Evolutionary conservation across 2,113 vertebrate species (phyloP).

Genomic region (Chaetura pelagica): DNA sequence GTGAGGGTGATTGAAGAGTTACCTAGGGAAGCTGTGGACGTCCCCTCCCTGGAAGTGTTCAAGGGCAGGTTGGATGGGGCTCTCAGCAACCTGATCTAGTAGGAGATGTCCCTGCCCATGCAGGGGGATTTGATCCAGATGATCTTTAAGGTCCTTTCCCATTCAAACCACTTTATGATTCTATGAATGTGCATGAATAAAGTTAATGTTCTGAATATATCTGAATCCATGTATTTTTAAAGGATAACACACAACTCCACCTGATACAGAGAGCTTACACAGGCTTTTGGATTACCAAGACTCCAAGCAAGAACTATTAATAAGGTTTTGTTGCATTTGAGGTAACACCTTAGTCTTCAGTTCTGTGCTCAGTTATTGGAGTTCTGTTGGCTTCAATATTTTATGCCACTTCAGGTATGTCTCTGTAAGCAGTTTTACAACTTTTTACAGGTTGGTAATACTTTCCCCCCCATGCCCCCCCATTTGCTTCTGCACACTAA

Average conservation of each 20-base stretch:
- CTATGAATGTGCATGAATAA: not conserved
- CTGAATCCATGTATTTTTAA: not conserved
- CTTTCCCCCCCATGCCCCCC: no score
- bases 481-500: not conserved
- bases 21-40: no score
- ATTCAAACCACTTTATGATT: no score
- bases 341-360: not conserved
- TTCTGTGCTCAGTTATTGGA: not conserved
- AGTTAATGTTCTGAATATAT: not conserved
- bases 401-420: not conserved
- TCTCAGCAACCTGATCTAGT: no score
- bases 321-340: not conserved
- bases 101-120: no score
- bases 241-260: not conserved
- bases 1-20: no score
- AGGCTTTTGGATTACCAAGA: not conserved
- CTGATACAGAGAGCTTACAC: not conserved
- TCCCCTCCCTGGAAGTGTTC: no score
- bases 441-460: not conserved
- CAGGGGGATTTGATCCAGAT: no score
- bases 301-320: not conserved
- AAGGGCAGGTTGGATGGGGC: no score
- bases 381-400: not conserved
- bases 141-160: no score
- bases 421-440: not conserved